Evolutionary conservation across 2,797 vertebrate genomes (phyloP), one percentile per base, ranked within the genome.

Genomic region (Chelonia mydas): DNA sequence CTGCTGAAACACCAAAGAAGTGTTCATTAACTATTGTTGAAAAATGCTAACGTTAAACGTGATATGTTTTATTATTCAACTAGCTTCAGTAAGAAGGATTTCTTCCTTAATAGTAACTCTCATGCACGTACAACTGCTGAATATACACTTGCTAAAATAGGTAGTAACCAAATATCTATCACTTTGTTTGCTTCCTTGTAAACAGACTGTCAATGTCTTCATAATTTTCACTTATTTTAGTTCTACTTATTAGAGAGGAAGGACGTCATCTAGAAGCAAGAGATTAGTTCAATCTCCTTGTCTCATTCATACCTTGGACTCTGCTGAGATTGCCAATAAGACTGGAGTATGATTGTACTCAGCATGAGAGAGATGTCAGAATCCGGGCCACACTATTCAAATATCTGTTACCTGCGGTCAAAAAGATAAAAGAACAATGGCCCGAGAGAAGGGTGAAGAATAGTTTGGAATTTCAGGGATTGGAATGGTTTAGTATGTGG

Each of bases 391-490:
- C 13, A 3, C 15, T 77, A 49, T 49, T 77, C 45, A 77, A 77
- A 28, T 31, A 47, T 31, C 45, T 77, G 45, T 47, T 77, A 31
- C 31, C 27, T 17, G 45, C 9, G 15, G 45, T 77, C 7, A 49
- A 47, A 77, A 77, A 77, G 74, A 74, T 95, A 80, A 83, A 89
- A 80, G 85, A 85, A 54, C 87, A 94, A 74, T 72, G 84, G 11
- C 61, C 79, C 47, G 28, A 41, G 50, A 45, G 17, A 54, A n/a
- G n/a, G 41, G 72, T 94, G 92, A 47, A 95, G 72, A 33, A 55
- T 51, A 79, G 11, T 17, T 65, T 87, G 19, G 47, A 59, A 33
- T 93, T 91, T 92, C 87, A 74, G 61, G 86, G 77, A 61, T 84
- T 55, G 41, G 47, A 41, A 47, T 82, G 41, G 6, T 79, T 90